Percentiles rank a stretch among this genome's conserved stretches.
These are phyloP conservation scores for Stigmatopora nigra DNA, from an alignment of 2,113 vertebrate genomes.

Conservation along the genomic window DNA sequence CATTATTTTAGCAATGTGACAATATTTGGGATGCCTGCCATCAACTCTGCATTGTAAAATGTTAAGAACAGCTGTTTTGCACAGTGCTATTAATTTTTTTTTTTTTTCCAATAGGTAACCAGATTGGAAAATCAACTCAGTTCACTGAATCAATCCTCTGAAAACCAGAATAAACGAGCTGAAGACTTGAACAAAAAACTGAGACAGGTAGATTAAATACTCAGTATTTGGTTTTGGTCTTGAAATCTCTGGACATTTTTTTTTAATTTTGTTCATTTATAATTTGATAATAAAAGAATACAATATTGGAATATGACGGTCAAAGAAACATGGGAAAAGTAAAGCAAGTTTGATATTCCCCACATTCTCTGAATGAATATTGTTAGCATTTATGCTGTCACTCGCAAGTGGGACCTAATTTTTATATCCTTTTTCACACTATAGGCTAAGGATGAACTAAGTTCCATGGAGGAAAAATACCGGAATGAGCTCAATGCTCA, in stretches of 20 bases:
- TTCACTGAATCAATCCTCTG: slow-evolving; percentile 77
- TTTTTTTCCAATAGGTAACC: slow-evolving; percentile 66
- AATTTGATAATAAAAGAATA: not conserved
- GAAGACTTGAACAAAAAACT: slow-evolving; percentile 85
- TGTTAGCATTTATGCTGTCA: not conserved
- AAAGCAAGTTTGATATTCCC: not conserved
- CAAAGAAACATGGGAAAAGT: not conserved
- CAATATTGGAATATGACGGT: not conserved
- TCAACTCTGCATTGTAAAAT: too few species aligned
- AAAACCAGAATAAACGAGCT: slow-evolving; percentile 79
- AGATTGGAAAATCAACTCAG: slow-evolving; percentile 79
- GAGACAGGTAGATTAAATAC: slow-evolving; percentile 76
- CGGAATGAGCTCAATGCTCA: slow-evolving; percentile 90
- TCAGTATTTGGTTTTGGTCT: not conserved
- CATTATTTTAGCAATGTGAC: too few species aligned
- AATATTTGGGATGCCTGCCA: too few species aligned
- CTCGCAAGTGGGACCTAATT: too few species aligned
- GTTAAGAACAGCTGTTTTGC: not conserved
- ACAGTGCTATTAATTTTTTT: not conserved
- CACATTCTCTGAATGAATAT: not conserved
- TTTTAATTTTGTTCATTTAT: not conserved
- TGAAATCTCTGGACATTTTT: not conserved
- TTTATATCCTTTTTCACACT: not conserved
- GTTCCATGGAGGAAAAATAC: slow-evolving; percentile 89
- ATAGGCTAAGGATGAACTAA: slow-evolving; percentile 87